Percentiles rank a stretch among this genome's conserved stretches.
Conservation (phyloP, 2,113 vertebrate species). For the Stigmatopora nigra region DNA sequence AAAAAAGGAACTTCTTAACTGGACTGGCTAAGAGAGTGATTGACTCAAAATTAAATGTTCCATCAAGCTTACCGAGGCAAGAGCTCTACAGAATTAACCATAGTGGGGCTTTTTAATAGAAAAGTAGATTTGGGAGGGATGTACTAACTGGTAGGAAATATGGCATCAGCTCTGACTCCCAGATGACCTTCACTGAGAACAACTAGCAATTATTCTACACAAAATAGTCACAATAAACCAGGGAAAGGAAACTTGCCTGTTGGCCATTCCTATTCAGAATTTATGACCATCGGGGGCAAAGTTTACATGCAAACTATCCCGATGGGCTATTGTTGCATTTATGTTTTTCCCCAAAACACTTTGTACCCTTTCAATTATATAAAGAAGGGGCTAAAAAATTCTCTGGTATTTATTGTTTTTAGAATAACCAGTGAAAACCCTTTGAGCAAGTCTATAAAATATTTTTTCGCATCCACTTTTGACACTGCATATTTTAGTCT, state of each 20-base stretch:
- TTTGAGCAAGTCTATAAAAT: conserved; percentile 3
- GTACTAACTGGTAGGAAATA: conserved; percentile 57
- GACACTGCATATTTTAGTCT: neutral
- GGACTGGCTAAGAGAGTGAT: conserved; percentile 8
- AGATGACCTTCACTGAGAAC: conserved; percentile 59
- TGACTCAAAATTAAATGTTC: conserved; percentile 15
- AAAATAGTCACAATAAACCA: conserved; percentile 27
- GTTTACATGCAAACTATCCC: conserved; percentile 39
- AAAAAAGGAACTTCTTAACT: conserved; percentile 34
- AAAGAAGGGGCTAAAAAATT: conserved; percentile 3
- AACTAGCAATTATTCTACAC: conserved; percentile 58
- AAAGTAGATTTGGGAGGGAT: conserved; percentile 36
- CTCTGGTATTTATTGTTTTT: conserved; percentile 23
- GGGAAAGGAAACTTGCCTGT: conserved; percentile 24
- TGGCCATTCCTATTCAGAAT: conserved; percentile 27
- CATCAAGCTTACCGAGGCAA: conserved; percentile 23
- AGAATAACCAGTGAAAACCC: conserved; percentile 9
- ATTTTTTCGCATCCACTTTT: conserved; percentile 4
- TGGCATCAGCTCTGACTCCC: conserved; percentile 37
- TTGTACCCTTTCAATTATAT: conserved; percentile 21
- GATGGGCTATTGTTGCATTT: conserved; percentile 32
- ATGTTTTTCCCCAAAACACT: conserved; percentile 32
- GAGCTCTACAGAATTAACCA: conserved; percentile 27
- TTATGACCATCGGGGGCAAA: conserved; percentile 36
- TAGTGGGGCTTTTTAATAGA: conserved; percentile 53